Evolutionary conservation across 2,888 invertebrate genomes (phyloP).

Genomic region (Meandrusa payeni): DNA sequence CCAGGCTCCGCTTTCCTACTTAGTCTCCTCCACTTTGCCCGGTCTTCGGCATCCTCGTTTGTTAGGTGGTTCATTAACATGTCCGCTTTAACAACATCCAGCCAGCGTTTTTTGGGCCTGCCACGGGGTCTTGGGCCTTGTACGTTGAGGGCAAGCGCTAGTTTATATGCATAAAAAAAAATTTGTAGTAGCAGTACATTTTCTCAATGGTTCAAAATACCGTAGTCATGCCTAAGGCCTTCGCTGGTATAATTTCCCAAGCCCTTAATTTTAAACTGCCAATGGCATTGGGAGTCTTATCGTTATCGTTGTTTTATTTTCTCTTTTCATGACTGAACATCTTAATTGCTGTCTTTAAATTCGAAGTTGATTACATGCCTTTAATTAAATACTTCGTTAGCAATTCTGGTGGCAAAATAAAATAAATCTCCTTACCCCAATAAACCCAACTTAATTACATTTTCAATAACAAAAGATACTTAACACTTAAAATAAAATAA

Average conservation of each 20-base stretch:
- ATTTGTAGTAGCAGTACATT: background rate
- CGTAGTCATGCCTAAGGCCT: background rate
- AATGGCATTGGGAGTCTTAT: conserved; percentile 25
- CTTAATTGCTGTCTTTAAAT: conserved; percentile 54
- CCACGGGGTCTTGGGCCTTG: too few species aligned
- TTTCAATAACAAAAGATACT: background rate
- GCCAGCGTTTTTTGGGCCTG: too few species aligned
- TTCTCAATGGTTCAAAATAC: background rate
- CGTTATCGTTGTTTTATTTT: conserved; percentile 43
- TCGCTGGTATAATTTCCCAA: conserved; percentile 26
- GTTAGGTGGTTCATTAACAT: too few species aligned
- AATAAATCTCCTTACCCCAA: conserved; percentile 11
- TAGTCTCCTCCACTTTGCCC: too few species aligned
- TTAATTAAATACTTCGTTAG: conserved; percentile 54
- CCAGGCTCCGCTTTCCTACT: too few species aligned
- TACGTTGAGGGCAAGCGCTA: too few species aligned
- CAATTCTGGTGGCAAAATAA: conserved; percentile 31
- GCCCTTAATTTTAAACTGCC: conserved; percentile 35
- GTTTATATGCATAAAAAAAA: too few species aligned
- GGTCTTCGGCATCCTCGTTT: too few species aligned
- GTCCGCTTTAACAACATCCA: too few species aligned
- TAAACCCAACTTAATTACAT: conserved; percentile 5
- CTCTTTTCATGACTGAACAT: conserved; percentile 43
- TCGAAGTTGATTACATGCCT: conserved; percentile 46
- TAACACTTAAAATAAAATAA: background rate